Base-by-base conservation (phyloP, 2,888 invertebrate species). In the Eupithecia vulgata region DNA sequence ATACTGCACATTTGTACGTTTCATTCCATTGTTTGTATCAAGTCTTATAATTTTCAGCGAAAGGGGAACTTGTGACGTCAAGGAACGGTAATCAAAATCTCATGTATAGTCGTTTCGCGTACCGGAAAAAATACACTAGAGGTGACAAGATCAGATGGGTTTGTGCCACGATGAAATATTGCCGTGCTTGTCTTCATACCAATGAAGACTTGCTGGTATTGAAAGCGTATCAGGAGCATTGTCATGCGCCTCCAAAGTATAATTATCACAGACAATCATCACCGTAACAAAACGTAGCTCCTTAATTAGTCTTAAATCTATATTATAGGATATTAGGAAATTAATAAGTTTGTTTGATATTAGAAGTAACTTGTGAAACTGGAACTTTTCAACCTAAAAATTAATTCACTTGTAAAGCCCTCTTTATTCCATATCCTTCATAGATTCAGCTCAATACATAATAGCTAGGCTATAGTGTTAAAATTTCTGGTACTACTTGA, bases 101-200 rank as follows among this genome's bases (percentile, higher is more conserved):
- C 42, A 85, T 87, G 15, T 88, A 87, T 72, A 83, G 84, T 10
- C 85, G 82, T 68, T 86, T 83, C 57, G 86, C 87, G 5, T 82
- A 86, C 70, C 85, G 84, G 0, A 68, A 84, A 59, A 87, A 84
- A 72, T 83, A 84, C 59, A 86, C 85, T 6, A 85, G 85, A 81
- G 80, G 75, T 7, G 77, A 76, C 35, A 80, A 76, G 68, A 78
- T 77, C 69, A 72, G 88, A 42, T 88, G 88, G 88, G 87, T 87
- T 72, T 88, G 88, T 74, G 87, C 88, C 5, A 84, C 83, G 42
- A 84, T 85, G 68, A 88, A 85, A 77, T 84, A 84, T 71, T 88
- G 88, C 78, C 84, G 84, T 40, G 87, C 88, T 5, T 82, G 85
- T 67, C 81, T 88, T 1, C 78, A 85, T 70, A 87, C 87, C 6